A percentile compares a stretch with the other conserved stretches of the same genome.
phyloP scores from a whole-genome alignment of 2,888 invertebrate genomes.

The Dicyrtomina minuta region DNA sequence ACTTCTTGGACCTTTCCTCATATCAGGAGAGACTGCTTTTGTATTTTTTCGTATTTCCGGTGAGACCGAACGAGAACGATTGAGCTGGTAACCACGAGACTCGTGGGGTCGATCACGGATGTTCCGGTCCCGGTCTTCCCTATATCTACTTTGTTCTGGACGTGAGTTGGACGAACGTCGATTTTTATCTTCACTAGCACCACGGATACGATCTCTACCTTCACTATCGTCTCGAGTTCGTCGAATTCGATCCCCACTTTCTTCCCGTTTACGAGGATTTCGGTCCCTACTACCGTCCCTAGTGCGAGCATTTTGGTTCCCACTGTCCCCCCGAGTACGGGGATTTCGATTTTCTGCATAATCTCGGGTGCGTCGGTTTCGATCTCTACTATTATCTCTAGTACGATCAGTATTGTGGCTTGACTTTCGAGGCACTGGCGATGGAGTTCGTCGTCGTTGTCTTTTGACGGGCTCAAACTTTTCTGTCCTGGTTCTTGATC shows the following conservation, averaged over 20 bases:
- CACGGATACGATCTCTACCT: not conserved
- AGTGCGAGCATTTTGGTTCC: not conserved
- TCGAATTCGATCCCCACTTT: not conserved
- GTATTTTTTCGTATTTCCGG: no score
- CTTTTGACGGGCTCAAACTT: no score
- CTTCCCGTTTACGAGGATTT: not conserved
- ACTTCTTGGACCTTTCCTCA: no score
- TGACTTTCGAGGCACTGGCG: no score
- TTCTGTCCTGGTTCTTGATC: no score
- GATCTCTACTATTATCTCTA: not conserved
- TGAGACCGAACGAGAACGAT: no score
- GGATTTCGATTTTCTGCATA: not conserved
- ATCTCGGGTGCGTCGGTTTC: not conserved
- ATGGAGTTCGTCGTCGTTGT: no score
- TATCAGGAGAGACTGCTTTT: no score
- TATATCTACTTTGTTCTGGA: not conserved
- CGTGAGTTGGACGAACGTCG: no score
- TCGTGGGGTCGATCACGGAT: no score
- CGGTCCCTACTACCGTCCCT: not conserved
- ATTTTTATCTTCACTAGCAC: not conserved
- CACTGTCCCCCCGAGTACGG: slow-evolving; percentile 4
- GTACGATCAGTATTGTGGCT: no score
- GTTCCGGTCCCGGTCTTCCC: not conserved
- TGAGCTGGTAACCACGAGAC: no score
- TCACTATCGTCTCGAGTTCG: not conserved